Percentiles rank a stretch among this genome's conserved stretches.
phyloP scores from a whole-genome alignment of 2,797 vertebrate genomes.

The Aselliscus stoliczkanus region DNA sequence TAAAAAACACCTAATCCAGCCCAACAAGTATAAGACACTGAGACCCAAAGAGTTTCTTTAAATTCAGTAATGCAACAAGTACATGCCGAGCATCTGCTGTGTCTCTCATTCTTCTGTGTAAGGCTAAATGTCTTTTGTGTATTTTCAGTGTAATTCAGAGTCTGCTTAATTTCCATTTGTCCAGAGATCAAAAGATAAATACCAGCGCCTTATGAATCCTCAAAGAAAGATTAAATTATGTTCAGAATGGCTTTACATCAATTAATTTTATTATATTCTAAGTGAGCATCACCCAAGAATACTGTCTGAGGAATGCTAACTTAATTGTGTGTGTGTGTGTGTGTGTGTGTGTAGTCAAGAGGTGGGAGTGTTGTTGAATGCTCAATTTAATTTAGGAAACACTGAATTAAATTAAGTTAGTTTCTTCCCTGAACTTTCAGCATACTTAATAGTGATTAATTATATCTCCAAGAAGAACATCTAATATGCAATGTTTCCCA shows the following conservation, averaged over 20 bases:
- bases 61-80: neutral
- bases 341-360: neutral
- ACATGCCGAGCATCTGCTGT: neutral
- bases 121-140: neutral
- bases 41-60: neutral
- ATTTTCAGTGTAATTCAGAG: neutral
- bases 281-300: neutral
- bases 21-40: neutral
- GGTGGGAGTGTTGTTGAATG: neutral
- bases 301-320: neutral
- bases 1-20: neutral
- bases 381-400: neutral
- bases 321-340: neutral
- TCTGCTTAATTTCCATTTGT: neutral
- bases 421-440: conserved; percentile 7
- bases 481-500: neutral
- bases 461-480: neutral
- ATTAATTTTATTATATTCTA: neutral
- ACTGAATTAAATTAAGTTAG: neutral
- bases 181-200: conserved; percentile 21
- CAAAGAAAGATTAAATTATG: conserved; percentile 20
- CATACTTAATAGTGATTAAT: neutral
- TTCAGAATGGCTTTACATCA: neutral
- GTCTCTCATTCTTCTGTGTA: neutral
- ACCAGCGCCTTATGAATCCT: neutral